Evolutionary conservation across 2,888 invertebrate genomes (phyloP).

Genomic region (Anaspis maculata): DNA sequence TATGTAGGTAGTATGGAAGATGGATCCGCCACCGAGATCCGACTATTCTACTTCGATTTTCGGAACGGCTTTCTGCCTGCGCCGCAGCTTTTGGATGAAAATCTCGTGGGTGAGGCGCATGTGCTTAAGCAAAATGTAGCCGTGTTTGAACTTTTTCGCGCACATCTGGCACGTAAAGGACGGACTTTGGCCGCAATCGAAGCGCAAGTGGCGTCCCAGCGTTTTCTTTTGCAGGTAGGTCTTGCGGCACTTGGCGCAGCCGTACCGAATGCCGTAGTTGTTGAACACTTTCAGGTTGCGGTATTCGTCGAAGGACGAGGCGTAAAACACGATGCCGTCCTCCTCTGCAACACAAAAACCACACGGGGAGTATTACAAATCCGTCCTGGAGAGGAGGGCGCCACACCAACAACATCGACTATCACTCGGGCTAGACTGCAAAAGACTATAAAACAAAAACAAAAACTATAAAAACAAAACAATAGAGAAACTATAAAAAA

Average conservation of each 20-base stretch:
- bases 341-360: slow-evolving; percentile 25
- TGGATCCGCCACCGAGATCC: too few species aligned
- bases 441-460: neutral
- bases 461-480: neutral
- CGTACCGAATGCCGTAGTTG: slow-evolving; percentile 33
- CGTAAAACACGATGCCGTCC: slow-evolving; percentile 32
- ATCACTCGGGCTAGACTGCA: neutral
- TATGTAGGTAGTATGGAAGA: too few species aligned
- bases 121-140: slow-evolving; percentile 35
- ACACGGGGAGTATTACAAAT: too few species aligned
- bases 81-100: slow-evolving; percentile 26
- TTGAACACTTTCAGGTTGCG: slow-evolving; percentile 32
- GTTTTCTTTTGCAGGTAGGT: slow-evolving; percentile 39
- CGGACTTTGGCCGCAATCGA: slow-evolving; percentile 43
- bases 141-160: slow-evolving; percentile 33
- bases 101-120: slow-evolving; percentile 35
- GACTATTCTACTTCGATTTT: too few species aligned
- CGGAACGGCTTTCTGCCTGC: slow-evolving; percentile 23
- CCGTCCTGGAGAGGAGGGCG: too few species aligned
- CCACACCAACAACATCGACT: slow-evolving; percentile 12
- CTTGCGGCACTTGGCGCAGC: slow-evolving; percentile 34
- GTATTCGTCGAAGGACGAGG: slow-evolving; percentile 36
- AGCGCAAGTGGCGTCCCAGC: slow-evolving; percentile 40
- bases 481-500: too few species aligned
- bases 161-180: slow-evolving; percentile 36